Conservation (phyloP, 1,140 invertebrate genomes). For the Caerostris darwini region DNA sequence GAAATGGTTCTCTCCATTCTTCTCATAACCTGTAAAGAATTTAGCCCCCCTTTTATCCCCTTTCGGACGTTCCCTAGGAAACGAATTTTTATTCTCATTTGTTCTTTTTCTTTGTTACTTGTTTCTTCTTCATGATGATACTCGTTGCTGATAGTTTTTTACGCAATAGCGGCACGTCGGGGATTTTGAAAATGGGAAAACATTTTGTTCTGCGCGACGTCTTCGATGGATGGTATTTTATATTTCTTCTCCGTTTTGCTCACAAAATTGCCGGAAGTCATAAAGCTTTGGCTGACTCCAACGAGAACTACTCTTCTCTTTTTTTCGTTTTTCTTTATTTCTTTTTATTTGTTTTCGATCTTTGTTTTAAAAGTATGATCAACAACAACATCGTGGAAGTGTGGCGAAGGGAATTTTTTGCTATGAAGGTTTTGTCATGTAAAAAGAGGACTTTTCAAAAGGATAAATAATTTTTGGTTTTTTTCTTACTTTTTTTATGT, state of each 20-base stretch:
- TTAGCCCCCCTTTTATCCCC: constrained; percentile 46
- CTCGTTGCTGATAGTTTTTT: constrained; percentile 66
- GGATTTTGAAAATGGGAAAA: constrained; percentile 54
- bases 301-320: no score
- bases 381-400: background rate
- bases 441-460: background rate
- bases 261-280: constrained; percentile 53
- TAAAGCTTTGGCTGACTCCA: constrained; percentile 42
- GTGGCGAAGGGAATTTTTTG: background rate
- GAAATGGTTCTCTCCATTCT: constrained; percentile 6
- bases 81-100: constrained; percentile 15
- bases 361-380: constrained; percentile 24
- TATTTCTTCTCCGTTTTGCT: constrained; percentile 14
- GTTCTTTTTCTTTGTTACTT: constrained; percentile 27
- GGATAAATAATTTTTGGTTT: background rate
- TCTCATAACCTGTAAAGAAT: constrained; percentile 60
- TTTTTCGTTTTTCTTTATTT: no score
- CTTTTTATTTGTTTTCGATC: background rate
- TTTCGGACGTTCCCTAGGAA: constrained; percentile 34
- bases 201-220: constrained; percentile 51
- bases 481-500: background rate
- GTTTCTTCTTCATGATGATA: constrained; percentile 54
- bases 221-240: constrained; percentile 54
- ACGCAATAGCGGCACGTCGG: constrained; percentile 44
- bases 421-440: background rate